Conservation (phyloP, 1,140 invertebrate genomes). For the Sinonovacula constricta region DNA sequence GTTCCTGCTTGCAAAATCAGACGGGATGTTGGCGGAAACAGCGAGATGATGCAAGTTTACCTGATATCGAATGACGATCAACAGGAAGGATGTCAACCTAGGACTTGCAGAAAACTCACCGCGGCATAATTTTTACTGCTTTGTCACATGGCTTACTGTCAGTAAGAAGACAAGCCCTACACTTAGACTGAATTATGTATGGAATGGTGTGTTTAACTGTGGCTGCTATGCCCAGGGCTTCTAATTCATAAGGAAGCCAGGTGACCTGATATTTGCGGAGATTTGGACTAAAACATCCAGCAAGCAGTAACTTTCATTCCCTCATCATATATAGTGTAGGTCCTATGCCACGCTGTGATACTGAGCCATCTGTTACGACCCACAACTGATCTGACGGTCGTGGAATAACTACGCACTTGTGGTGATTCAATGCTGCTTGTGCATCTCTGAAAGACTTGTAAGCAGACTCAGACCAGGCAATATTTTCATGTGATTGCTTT, state of each 20-base stretch:
- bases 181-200: background rate
- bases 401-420: background rate
- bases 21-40: constrained; percentile 38
- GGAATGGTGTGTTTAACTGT: background rate
- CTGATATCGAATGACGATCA: constrained; percentile 27
- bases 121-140: constrained; percentile 35
- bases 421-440: background rate
- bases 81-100: constrained; percentile 49
- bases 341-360: background rate
- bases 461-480: constrained; percentile 49
- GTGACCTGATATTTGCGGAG: background rate
- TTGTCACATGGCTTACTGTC: constrained; percentile 48
- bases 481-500: constrained; percentile 42
- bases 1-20: constrained; percentile 50
- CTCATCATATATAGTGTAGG: constrained; percentile 5
- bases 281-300: constrained; percentile 2
- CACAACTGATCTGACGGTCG: background rate
- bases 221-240: background rate
- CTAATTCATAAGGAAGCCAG: background rate
- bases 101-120: constrained; percentile 56
- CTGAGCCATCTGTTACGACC: constrained; percentile 7
- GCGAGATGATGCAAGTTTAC: constrained; percentile 30
- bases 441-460: constrained; percentile 7
- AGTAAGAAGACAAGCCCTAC: background rate
- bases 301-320: background rate